Conservation (phyloP, 2,888 invertebrate genomes). For the Hirtodrosophila confusa region DNA sequence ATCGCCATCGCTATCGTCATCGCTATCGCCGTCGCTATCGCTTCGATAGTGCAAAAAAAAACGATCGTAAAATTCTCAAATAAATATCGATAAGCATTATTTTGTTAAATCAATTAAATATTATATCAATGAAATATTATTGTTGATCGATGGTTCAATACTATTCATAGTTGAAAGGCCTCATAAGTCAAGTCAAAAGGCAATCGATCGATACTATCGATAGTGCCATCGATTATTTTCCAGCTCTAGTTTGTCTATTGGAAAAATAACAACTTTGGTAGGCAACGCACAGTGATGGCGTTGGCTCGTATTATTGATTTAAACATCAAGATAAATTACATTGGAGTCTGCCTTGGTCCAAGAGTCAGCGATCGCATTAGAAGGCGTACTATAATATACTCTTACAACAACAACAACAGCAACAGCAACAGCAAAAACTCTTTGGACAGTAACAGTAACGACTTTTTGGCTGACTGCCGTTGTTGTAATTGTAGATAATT, state of each 20-base stretch:
- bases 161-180: too few relatives aligned
- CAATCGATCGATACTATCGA: too few relatives aligned
- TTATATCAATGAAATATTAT: too few relatives aligned
- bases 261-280: conserved; percentile 34
- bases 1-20: too few relatives aligned
- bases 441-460: conserved; percentile 59
- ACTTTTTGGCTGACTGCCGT: conserved; percentile 65
- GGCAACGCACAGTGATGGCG: conserved; percentile 65
- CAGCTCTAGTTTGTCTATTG: conserved; percentile 7
- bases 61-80: too few relatives aligned
- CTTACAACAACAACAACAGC: conserved; percentile 5
- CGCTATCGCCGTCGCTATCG: too few relatives aligned
- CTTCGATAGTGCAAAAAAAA: too few relatives aligned
- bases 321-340: conserved; percentile 83
- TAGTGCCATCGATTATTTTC: too few relatives aligned
- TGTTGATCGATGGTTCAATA: too few relatives aligned
- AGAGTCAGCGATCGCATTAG: conserved; percentile 56
- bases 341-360: conserved; percentile 59
- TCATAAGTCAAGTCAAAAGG: too few relatives aligned
- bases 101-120: too few relatives aligned
- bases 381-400: conserved; percentile 39
- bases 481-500: conserved; percentile 78
- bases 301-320: conserved; percentile 81
- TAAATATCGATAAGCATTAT: too few relatives aligned
- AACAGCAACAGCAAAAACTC: conserved; percentile 24